Conservation (phyloP, 64 coral and sea anemone genomes). For the Acropora yongei region DNA sequence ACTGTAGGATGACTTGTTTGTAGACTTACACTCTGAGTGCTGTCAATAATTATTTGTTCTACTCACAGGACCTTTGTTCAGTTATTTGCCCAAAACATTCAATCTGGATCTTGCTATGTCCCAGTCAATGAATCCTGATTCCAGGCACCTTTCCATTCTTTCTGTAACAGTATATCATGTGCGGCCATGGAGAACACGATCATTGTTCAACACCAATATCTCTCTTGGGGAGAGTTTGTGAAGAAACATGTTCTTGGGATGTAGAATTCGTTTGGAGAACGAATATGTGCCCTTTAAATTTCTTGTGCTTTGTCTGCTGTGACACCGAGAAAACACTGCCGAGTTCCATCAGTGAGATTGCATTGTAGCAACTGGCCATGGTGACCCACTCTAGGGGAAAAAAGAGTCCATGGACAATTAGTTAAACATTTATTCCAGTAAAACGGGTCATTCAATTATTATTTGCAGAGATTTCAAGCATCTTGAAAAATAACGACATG, state of each 20-base stretch:
- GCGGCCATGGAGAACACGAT: constrained; percentile 77
- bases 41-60: background rate
- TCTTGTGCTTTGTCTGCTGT: constrained; percentile 58
- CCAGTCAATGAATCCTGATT: constrained; percentile 85
- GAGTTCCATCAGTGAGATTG: constrained; percentile 77
- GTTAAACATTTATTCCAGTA: too few relatives aligned
- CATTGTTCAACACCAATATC: constrained; percentile 83
- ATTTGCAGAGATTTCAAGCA: too few relatives aligned
- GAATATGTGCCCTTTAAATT: constrained; percentile 76
- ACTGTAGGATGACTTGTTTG: too few relatives aligned
- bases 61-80: constrained; percentile 39
- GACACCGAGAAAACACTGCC: constrained; percentile 66
- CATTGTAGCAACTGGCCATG: constrained; percentile 53
- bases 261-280: constrained; percentile 66
- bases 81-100: constrained; percentile 53
- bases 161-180: constrained; percentile 55
- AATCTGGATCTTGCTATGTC: constrained; percentile 81
- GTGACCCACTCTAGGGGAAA: constrained; percentile 41
- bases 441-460: too few relatives aligned
- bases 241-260: constrained; percentile 70
- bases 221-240: constrained; percentile 78
- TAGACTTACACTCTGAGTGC: background rate
- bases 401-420: too few relatives aligned
- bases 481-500: too few relatives aligned
- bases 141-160: constrained; percentile 52